These are phyloP conservation scores for Dorcus hopei DNA, from an alignment of 2,888 invertebrate genomes.

Conservation along the genomic window DNA sequence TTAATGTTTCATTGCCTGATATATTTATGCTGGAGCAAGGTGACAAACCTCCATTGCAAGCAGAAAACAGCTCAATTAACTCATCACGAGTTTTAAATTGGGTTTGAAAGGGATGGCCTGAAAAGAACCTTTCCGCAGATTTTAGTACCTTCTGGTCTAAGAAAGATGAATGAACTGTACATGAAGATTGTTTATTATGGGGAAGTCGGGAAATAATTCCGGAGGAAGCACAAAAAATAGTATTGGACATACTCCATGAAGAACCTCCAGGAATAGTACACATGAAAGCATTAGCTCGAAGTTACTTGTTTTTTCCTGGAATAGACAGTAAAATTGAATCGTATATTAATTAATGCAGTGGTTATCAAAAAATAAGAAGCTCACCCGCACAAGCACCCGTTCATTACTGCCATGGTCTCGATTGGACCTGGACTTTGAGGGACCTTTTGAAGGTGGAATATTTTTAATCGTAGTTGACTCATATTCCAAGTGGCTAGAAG, in stretches of 20 bases:
- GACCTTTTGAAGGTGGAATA: no score
- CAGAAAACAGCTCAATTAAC: background rate
- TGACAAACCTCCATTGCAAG: background rate
- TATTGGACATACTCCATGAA: slow-evolving; percentile 2
- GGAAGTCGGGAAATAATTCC: slow-evolving; percentile 6
- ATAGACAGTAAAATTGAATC: slow-evolving; percentile 1
- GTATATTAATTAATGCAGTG: background rate
- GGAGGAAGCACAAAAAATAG: background rate
- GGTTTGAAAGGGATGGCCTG: background rate
- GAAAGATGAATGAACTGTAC: background rate
- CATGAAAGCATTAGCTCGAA: background rate
- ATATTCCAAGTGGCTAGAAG: slow-evolving; percentile 26
- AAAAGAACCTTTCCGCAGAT: background rate
- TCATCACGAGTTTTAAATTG: slow-evolving; percentile 1
- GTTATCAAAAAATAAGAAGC: background rate
- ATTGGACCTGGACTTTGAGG: no score
- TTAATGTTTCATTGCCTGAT: background rate
- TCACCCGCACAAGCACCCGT: background rate
- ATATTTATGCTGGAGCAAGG: no score
- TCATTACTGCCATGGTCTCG: background rate
- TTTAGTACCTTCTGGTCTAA: background rate
- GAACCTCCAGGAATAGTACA: slow-evolving; percentile 7
- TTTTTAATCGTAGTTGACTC: no score
- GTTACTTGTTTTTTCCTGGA: no score
- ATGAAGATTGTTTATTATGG: background rate